Base-by-base conservation (phyloP, 2,888 invertebrate species). In the Hartigia nigra region DNA sequence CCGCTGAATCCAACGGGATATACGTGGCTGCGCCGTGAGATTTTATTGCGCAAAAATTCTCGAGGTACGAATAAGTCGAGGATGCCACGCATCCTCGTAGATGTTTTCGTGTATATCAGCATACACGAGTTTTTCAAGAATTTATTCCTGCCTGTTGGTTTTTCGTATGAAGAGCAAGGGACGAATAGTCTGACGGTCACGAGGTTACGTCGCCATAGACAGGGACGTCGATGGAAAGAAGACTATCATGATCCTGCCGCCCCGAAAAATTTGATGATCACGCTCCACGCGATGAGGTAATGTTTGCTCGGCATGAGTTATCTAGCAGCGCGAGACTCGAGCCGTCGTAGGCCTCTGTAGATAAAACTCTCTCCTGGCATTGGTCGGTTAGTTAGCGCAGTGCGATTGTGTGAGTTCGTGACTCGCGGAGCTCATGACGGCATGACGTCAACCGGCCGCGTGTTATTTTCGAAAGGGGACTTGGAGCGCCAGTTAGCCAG, bases 401-500 rank as follows among this genome's bases (percentile, higher is more conserved):
- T 72, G 72, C 72, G 72, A 72, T 72, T 72, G 72, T 72, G 72
- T 72, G 72, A 31, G 72, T 72, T 32, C 72, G 72, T 72, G 72
- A 72, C 72, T 72, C 72, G 72, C 32, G 32, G 31, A 72, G 72
- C 72, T 84, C 86, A 84, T 87, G 86, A 87, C 85, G 85, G 88
- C 87, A 89, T 91, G 91, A 91, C 91, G 91, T 91, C 91, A 91
- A 87, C 89, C 90, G 86, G 85, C 88, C 88, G 90, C 88, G 90
- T 90, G 90, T 91, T 91, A 91, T 91, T 91, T 91, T 91, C 90
- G 91, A 91, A 91, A 91, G 90, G 88, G 88, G 90, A 89, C 90
- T 90, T 87, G 88, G 85, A 55, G 77, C 81, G 82, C 79, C 74
- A 76, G 55, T 23, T 55, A 55, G 55, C 23, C 81, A 74, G 81